Evolutionary conservation across 37 sponge, comb jelly and placozoan species (phyloP).

Genomic region (Haliclona indistincta): DNA sequence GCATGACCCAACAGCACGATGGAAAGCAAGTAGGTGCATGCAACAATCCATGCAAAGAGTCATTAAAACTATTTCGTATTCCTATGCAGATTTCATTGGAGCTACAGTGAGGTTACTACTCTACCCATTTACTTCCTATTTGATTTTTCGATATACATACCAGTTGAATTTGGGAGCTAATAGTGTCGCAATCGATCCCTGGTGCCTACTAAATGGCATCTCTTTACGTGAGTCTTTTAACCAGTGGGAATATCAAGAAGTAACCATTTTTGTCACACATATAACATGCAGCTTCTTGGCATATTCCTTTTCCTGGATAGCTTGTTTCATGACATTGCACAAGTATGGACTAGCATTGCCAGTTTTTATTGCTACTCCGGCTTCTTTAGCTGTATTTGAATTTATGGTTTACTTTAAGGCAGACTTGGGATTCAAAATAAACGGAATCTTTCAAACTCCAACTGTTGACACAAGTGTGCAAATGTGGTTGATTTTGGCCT

Average conservation of each 20-base stretch:
- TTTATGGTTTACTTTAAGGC: not conserved
- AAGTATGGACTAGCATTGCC: slow-evolving; percentile 44
- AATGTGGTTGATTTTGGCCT: no score
- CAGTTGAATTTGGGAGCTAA: slow-evolving; percentile 2
- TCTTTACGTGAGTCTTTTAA: not conserved
- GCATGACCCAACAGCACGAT: no score
- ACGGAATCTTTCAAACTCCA: not conserved
- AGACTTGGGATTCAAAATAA: not conserved
- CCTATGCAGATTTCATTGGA: slow-evolving; percentile 55
- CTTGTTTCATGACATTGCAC: slow-evolving; percentile 43
- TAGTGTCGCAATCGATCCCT: slow-evolving; percentile 30
- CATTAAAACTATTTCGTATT: no score
- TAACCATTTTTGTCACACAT: slow-evolving; percentile 31
- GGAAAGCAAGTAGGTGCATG: no score
- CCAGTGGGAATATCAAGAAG: slow-evolving; percentile 8
- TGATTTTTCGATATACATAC: slow-evolving; percentile 24
- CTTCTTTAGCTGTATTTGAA: slow-evolving; percentile 15
- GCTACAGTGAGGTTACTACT: slow-evolving; percentile 37
- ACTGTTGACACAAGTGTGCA: no score
- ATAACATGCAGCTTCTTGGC: slow-evolving; percentile 54
- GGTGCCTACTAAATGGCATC: slow-evolving; percentile 9
- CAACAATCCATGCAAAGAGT: no score
- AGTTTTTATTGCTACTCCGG: slow-evolving; percentile 58
- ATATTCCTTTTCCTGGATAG: slow-evolving; percentile 32
- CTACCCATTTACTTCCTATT: slow-evolving; percentile 52